Percentiles rank a stretch among this genome's conserved stretches.
Evolutionary conservation across 2,797 vertebrate genomes (phyloP).

Genomic region (Tinamus major): DNA sequence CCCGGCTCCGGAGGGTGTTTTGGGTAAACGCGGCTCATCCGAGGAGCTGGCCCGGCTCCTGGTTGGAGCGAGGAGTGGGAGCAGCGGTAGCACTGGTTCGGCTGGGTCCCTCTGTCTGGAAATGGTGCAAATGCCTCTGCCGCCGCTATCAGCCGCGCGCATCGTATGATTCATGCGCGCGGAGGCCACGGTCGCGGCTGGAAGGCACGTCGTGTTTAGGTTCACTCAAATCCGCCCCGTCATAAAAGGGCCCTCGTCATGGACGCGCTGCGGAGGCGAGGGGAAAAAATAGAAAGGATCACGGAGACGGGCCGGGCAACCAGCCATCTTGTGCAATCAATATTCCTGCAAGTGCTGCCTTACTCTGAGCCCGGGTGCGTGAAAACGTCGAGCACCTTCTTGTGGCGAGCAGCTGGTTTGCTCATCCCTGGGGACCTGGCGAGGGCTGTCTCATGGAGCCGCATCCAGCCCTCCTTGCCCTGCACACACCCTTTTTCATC

Average conservation of each 20-base stretch:
- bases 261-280: background rate
- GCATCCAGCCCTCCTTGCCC: background rate
- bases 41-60: background rate
- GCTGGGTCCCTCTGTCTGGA: slow-evolving; percentile 62
- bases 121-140: slow-evolving; percentile 67
- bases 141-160: slow-evolving; percentile 50
- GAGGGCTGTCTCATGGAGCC: background rate
- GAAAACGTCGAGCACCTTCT: background rate
- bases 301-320: background rate
- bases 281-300: background rate
- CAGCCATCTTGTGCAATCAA: slow-evolving; percentile 40
- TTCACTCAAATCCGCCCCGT: slow-evolving; percentile 45
- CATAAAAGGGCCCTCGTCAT: slow-evolving; percentile 46
- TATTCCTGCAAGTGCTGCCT: background rate
- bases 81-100: slow-evolving; percentile 63
- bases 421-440: background rate
- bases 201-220: slow-evolving; percentile 67
- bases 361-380: rapidly evolving
- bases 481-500: slow-evolving; percentile 31
- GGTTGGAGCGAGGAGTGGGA: slow-evolving; percentile 27
- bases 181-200: slow-evolving; percentile 67
- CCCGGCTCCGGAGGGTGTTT: background rate
- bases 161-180: slow-evolving; percentile 66
- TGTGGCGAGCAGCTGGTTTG: background rate
- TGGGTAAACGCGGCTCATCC: background rate